Evolutionary conservation across 2,888 invertebrate species (phyloP).

Genomic region (Pecten maximus): DNA sequence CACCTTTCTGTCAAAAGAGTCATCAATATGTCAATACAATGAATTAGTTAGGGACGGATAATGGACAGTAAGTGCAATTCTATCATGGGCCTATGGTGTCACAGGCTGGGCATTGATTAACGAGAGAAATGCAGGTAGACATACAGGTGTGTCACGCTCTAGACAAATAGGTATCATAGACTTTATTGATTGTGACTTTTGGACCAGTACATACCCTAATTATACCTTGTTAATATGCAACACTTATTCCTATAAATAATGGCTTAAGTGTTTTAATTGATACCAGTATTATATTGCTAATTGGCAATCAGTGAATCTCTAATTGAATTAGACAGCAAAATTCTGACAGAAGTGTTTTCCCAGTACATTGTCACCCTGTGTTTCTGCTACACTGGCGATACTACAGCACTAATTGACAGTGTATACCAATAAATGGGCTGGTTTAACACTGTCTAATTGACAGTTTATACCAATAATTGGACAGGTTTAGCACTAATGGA

Average conservation of each 20-base stretch:
- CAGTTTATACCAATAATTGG: too few relatives aligned
- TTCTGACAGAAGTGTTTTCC: neutral
- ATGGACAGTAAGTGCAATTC: neutral
- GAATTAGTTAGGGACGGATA: neutral
- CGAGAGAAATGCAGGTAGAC: neutral
- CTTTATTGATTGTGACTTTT: neutral
- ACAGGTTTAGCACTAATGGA: too few relatives aligned
- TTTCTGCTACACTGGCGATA: too few relatives aligned
- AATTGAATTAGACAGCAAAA: neutral
- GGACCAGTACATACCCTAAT: neutral
- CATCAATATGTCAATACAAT: neutral
- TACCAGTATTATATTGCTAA: neutral
- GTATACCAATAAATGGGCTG: neutral
- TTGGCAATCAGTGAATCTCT: neutral
- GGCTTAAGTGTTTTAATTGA: neutral
- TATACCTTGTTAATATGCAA: too few relatives aligned
- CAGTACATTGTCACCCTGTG: too few relatives aligned
- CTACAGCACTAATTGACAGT: neutral
- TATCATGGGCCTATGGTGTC: neutral
- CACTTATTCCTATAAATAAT: too few relatives aligned
- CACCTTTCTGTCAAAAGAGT: neutral
- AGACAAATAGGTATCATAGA: neutral
- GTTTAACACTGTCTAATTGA: too few relatives aligned
- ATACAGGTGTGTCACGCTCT: neutral
- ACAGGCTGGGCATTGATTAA: conserved; percentile 9